phyloP scores from a whole-genome alignment of 2,888 invertebrate genomes.

The Disparrhopalites patrizii region DNA sequence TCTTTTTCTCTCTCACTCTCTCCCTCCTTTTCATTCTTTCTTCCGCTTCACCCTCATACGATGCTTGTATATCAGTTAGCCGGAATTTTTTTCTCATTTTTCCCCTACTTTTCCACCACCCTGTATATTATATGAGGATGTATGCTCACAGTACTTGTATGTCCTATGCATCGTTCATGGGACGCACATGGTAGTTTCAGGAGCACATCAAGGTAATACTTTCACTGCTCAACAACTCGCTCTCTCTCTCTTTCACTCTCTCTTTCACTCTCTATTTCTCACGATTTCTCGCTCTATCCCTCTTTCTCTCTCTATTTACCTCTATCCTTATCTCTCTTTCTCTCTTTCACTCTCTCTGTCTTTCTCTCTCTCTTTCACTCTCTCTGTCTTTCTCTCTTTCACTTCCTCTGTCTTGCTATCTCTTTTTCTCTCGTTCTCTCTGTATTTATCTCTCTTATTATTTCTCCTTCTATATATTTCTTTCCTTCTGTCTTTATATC shows the following conservation, averaged over 20 bases:
- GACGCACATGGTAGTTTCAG: too few species aligned
- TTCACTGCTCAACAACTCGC: too few species aligned
- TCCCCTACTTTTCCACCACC: too few species aligned
- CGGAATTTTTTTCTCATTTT: too few species aligned
- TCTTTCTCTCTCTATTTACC: background rate
- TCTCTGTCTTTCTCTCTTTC: background rate
- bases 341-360: background rate
- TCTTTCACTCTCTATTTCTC: background rate
- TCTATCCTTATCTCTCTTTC: background rate
- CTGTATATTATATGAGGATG: too few species aligned
- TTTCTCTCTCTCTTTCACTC: background rate
- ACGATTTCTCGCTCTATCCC: background rate
- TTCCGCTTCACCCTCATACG: background rate
- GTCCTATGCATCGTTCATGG: too few species aligned
- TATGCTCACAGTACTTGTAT: too few species aligned
- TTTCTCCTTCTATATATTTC: too few species aligned
- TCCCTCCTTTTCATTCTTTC: background rate
- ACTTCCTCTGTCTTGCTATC: background rate
- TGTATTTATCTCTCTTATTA: too few species aligned
- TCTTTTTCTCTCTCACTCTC: background rate
- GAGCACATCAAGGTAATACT: too few species aligned
- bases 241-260: constrained; percentile 1
- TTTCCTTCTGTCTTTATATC: too few species aligned
- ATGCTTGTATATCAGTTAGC: background rate
- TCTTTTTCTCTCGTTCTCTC: background rate